Base-by-base conservation (phyloP, 2,888 invertebrate species). In the Coleophora deauratella region DNA sequence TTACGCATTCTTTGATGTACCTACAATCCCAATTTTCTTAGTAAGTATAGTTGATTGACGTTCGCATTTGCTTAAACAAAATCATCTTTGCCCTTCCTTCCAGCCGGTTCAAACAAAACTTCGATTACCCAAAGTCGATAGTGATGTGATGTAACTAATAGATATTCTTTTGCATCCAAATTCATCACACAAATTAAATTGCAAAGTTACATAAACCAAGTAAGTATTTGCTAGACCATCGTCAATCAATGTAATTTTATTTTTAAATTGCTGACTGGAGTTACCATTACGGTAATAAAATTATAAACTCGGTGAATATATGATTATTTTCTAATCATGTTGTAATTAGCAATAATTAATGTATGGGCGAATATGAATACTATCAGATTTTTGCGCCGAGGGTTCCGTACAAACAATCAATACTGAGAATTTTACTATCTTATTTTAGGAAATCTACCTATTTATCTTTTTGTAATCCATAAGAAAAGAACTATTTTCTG, bases 41-140 rank as follows among this genome's bases (percentile, higher is more conserved):
- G 44, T 33, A n/a, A n/a, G n/a, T n/a, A n/a, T n/a, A 42, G 41
- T 52, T 66, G 70, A 75, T 70, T 73, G 72, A 74, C 72, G 57
- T 63, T 56, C 50, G 54, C 53, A 64, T 67, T 68, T 61, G 50
- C 51, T 54, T 49, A 62, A 62, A 70, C 60, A 69, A n/a, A 71
- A 72, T 70, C 65, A 59, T 49, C 43, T 58, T 52, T 46, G 46
- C 43, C 52, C 55, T 62, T 64, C 62, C 62, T 63, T 60, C 59
- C 47, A 31, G 51, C 46, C 54, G 55, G 65, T 62, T 70, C 72
- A 68, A 54, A 62, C 62, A 58, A 54, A 66, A 67, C 66, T 65
- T 60, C 66, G 67, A 74, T 73, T 77, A 71, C 66, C 61, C 62
- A 63, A 36, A 59, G 57, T 55, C 52, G 50, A 45, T 51, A 54